Evolutionary conservation across 2,113 vertebrate genomes (phyloP).

Genomic region (Labeo catla): DNA sequence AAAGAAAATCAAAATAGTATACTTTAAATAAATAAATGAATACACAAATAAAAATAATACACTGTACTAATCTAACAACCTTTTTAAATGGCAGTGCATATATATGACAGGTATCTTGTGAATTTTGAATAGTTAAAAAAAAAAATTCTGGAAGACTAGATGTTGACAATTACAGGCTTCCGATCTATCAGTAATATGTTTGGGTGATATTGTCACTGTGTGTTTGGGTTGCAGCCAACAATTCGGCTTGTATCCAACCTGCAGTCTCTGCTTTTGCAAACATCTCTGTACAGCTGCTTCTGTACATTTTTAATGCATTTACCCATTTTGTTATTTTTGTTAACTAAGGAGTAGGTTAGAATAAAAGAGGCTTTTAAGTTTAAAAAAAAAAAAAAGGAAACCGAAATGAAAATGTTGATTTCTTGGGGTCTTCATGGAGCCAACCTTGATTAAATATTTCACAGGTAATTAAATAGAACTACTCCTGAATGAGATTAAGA

Average conservation of each 20-base stretch:
- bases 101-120: constrained; percentile 1
- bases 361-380: not conserved
- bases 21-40: too few relatives aligned
- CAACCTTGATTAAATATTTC: constrained; percentile 33
- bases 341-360: not conserved
- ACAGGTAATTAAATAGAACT: constrained; percentile 41
- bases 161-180: constrained; percentile 27
- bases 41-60: too few relatives aligned
- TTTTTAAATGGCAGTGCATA: not conserved
- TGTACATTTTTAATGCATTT: constrained; percentile 3
- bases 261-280: constrained; percentile 11
- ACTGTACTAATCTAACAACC: not conserved
- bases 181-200: constrained; percentile 38
- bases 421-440: not conserved
- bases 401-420: not conserved
- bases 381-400: not conserved
- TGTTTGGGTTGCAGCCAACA: constrained; percentile 17
- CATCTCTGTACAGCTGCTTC: constrained; percentile 11
- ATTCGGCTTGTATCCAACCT: not conserved
- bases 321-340: not conserved
- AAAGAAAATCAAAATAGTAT: too few relatives aligned
- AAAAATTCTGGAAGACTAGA: not conserved
- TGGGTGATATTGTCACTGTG: constrained; percentile 15
- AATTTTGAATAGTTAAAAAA: not conserved
- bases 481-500: constrained; percentile 28